These are phyloP conservation scores for Troglohyphantes excavatus DNA, from an alignment of 2,888 invertebrate species.

Conservation along the genomic window DNA sequence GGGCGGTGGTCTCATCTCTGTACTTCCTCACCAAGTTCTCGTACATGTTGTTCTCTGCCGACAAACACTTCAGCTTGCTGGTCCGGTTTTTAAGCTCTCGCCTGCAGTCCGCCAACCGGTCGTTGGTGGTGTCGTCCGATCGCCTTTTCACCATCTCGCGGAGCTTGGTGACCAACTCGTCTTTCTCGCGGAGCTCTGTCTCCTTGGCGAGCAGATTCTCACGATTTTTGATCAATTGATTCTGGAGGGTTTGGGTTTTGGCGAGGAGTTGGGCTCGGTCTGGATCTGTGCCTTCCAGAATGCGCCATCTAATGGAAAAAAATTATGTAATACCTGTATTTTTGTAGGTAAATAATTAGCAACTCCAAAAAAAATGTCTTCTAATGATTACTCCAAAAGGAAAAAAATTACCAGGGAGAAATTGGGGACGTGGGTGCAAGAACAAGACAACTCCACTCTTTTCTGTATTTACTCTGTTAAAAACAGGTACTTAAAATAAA, in stretches of 20 bases:
- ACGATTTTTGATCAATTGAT: slow-evolving; percentile 35
- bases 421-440: too few species aligned
- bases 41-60: slow-evolving; percentile 46
- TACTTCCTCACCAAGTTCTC: slow-evolving; percentile 39
- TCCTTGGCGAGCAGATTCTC: slow-evolving; percentile 21
- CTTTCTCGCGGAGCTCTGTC: slow-evolving; percentile 2
- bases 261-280: slow-evolving; percentile 37
- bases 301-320: slow-evolving; percentile 50
- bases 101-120: slow-evolving; percentile 6
- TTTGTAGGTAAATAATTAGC: too few species aligned
- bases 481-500: too few species aligned
- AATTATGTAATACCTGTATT: too few species aligned
- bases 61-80: slow-evolving; percentile 39
- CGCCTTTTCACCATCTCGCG: neutral
- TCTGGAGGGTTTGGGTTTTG: slow-evolving; percentile 57
- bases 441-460: too few species aligned
- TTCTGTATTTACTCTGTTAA: too few species aligned
- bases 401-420: too few species aligned
- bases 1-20: slow-evolving; percentile 19
- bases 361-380: too few species aligned
- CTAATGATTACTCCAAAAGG: too few species aligned
- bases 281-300: slow-evolving; percentile 67
- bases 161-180: neutral
- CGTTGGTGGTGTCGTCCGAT: neutral
- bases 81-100: slow-evolving; percentile 16